Evolutionary conservation across 2,888 invertebrate genomes (phyloP).

Genomic region (Clostera curtula): DNA sequence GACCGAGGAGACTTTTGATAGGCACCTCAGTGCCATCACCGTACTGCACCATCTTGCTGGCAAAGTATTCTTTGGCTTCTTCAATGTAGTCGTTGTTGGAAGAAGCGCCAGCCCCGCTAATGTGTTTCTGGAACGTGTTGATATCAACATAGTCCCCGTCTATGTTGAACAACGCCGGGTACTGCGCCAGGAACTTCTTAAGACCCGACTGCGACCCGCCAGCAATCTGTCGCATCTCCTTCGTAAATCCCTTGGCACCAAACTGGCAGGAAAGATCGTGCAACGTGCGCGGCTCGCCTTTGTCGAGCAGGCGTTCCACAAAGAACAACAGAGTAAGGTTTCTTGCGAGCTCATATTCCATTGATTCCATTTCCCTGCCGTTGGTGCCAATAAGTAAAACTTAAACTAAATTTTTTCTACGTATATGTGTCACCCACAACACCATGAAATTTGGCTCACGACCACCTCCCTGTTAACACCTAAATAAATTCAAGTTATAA

Average conservation of each 20-base stretch:
- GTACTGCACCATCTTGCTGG: conserved; percentile 94
- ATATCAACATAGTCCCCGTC: conserved; percentile 94
- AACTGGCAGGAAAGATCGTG: conserved; percentile 99
- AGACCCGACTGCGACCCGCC: conserved; percentile 97
- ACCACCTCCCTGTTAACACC: too few species aligned
- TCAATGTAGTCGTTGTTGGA: conserved; percentile 92
- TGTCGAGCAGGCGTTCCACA: conserved; percentile 97
- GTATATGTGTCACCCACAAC: conserved; percentile 75
- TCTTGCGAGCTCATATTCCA: conserved; percentile 94
- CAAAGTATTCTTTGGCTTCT: conserved; percentile 98
- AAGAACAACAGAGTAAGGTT: conserved; percentile 98
- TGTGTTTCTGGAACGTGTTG: conserved; percentile 83
- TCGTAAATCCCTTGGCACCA: conserved; percentile 98
- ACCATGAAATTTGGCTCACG: conserved; percentile 65
- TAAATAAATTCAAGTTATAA: too few species aligned
- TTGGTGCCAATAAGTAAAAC: conserved; percentile 69
- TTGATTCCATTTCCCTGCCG: conserved; percentile 87
- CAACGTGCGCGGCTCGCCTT: conserved; percentile 94
- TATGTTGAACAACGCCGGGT: conserved; percentile 96
- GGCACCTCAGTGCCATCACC: conserved; percentile 97
- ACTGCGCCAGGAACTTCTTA: conserved; percentile 96
- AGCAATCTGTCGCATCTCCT: conserved; percentile 97
- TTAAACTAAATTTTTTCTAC: conserved; percentile 71
- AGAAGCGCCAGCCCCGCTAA: conserved; percentile 73
- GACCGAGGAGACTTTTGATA: conserved; percentile 96